Conservation (phyloP, 2,888 invertebrate species). For the Merodon equestris region DNA sequence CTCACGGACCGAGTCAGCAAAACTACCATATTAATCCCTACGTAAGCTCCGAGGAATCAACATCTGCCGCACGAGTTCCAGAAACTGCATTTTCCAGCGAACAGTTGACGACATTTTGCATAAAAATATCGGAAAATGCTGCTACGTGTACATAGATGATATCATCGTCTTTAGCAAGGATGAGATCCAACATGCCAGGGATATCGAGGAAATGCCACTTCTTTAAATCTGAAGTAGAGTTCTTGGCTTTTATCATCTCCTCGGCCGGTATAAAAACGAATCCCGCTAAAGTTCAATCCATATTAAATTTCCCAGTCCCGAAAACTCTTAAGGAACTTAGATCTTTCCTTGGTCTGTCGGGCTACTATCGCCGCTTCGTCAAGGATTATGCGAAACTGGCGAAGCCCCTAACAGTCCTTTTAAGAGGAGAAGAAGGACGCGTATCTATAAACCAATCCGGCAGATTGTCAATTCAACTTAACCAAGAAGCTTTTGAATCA, state of each 20-base stretch:
- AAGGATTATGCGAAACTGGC: slow-evolving; percentile 60
- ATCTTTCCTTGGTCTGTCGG: slow-evolving; percentile 60
- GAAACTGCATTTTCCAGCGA: slow-evolving; percentile 41
- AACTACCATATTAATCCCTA: too few species aligned
- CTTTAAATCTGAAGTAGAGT: slow-evolving; percentile 48
- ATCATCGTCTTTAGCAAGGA: slow-evolving; percentile 28
- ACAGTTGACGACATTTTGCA: slow-evolving; percentile 38
- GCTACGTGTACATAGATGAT: slow-evolving; percentile 54
- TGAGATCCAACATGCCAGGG: not conserved
- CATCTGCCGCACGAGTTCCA: not conserved
- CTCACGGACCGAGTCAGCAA: too few species aligned
- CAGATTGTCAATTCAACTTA: slow-evolving; percentile 7
- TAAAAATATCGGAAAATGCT: slow-evolving; percentile 18
- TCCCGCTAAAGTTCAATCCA: too few species aligned
- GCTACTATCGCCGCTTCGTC: slow-evolving; percentile 69
- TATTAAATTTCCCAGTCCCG: slow-evolving; percentile 64
- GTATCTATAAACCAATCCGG: slow-evolving; percentile 34
- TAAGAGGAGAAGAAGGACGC: slow-evolving; percentile 55
- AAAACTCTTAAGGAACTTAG: slow-evolving; percentile 31
- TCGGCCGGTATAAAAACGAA: slow-evolving; percentile 71
- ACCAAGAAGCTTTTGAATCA: slow-evolving; percentile 17
- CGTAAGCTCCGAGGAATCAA: not conserved
- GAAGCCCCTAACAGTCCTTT: slow-evolving; percentile 63
- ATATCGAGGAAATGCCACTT: slow-evolving; percentile 15
- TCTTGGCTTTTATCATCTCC: slow-evolving; percentile 71